Percentiles rank a stretch among this genome's conserved stretches.
Evolutionary conservation across 2,888 invertebrate genomes (phyloP).

Genomic region (Catocala nupta): DNA sequence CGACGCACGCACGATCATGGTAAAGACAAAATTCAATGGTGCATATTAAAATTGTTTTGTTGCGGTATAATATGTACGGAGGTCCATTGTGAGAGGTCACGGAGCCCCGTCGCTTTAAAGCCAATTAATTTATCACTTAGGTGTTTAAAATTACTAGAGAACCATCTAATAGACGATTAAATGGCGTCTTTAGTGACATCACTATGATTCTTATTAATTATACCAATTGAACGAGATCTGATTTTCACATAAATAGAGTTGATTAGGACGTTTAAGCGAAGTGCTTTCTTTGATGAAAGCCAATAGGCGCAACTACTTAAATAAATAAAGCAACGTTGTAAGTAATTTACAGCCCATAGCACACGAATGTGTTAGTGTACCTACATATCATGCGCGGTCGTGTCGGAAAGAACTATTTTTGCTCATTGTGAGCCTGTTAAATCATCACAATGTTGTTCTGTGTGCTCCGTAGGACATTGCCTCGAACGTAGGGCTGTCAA

Average conservation of each 20-base stretch:
- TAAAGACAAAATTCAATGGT: constrained; percentile 56
- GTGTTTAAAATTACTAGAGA: constrained; percentile 58
- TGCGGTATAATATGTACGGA: constrained; percentile 59
- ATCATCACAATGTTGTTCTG: constrained; percentile 78
- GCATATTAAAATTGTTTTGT: constrained; percentile 61
- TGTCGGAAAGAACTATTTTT: constrained; percentile 77
- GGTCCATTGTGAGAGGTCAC: constrained; percentile 57
- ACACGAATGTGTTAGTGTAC: constrained; percentile 20
- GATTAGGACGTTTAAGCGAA: constrained; percentile 3
- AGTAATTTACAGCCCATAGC: constrained; percentile 26
- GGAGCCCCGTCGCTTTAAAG: constrained; percentile 58
- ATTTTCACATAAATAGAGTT: constrained; percentile 14
- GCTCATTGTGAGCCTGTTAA: constrained; percentile 75
- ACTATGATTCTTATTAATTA: constrained; percentile 29
- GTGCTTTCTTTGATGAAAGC: constrained; percentile 14
- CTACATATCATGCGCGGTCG: constrained; percentile 57
- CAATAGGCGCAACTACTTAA: constrained; percentile 14
- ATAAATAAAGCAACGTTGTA: constrained; percentile 26
- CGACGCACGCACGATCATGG: constrained; percentile 53
- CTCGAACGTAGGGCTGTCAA: constrained; percentile 61
- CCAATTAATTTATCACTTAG: constrained; percentile 65
- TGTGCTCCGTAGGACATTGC: constrained; percentile 75
- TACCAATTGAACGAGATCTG: neutral
- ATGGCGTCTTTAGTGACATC: constrained; percentile 26
- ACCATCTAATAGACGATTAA: constrained; percentile 38